Evolutionary conservation across 2,797 vertebrate genomes (phyloP).

Genomic region (Gymnoscopelus microlampas): DNA sequence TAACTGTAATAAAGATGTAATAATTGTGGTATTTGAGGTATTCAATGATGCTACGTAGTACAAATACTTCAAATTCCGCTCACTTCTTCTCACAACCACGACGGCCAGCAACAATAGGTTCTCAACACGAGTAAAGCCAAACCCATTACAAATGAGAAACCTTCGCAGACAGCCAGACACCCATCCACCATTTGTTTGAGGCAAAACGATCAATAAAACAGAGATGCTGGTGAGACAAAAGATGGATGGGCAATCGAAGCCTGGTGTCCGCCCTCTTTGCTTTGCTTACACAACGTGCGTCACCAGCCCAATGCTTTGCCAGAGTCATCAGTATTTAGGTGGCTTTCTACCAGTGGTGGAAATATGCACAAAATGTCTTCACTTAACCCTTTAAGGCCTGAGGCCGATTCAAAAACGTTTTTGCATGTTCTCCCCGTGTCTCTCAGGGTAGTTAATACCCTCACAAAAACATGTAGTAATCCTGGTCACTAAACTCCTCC

Average conservation of each 20-base stretch:
- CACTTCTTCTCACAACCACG: background rate
- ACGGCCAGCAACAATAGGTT: background rate
- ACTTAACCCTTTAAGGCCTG: too few species aligned
- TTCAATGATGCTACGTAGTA: too few species aligned
- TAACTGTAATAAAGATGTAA: too few species aligned
- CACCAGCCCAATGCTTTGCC: conserved; percentile 38
- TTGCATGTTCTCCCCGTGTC: too few species aligned
- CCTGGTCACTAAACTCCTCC: too few species aligned
- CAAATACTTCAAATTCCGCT: too few species aligned
- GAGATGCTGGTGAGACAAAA: conserved; percentile 43
- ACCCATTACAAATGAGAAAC: conserved; percentile 17
- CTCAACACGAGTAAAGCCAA: background rate
- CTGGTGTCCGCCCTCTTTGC: conserved; percentile 46
- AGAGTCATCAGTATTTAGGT: conserved; percentile 53
- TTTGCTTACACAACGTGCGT: conserved; percentile 52
- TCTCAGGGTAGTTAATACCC: too few species aligned
- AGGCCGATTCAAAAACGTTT: too few species aligned
- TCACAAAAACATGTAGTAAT: too few species aligned
- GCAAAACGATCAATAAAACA: conserved; percentile 51
- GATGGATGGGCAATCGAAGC: conserved; percentile 43
- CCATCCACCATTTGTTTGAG: conserved; percentile 35
- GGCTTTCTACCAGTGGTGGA: too few species aligned
- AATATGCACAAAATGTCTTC: too few species aligned
- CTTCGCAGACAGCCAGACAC: conserved; percentile 27
- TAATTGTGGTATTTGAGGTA: too few species aligned